Evolutionary conservation across 1,140 invertebrate genomes (phyloP).

Genomic region (Stegodyphus dumicola): DNA sequence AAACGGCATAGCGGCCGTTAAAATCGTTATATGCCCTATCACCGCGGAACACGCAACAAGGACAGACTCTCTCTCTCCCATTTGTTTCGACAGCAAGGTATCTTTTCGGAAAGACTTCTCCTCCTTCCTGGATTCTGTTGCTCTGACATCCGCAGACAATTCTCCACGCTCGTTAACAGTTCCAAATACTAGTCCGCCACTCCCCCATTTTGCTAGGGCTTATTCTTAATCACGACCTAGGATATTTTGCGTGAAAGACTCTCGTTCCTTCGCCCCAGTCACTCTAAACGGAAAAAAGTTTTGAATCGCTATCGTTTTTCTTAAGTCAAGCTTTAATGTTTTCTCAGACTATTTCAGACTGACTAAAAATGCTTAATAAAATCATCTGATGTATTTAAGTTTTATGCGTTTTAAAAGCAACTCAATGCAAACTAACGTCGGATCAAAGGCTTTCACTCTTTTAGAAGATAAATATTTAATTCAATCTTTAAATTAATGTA

Average conservation of each 20-base stretch:
- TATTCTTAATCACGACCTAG: slow-evolving; percentile 9
- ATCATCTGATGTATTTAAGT: too few relatives aligned
- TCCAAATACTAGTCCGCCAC: neutral
- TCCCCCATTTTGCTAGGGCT: neutral
- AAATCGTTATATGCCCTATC: slow-evolving; percentile 5
- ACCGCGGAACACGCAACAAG: neutral
- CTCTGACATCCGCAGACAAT: neutral
- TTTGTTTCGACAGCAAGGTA: slow-evolving; percentile 9
- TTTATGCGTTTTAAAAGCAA: too few relatives aligned
- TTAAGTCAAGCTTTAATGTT: too few relatives aligned
- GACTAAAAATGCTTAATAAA: too few relatives aligned
- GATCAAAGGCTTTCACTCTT: too few relatives aligned
- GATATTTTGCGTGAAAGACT: neutral
- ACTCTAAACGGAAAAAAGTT: slow-evolving; percentile 10
- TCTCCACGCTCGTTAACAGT: slow-evolving; percentile 18
- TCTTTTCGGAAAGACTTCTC: neutral
- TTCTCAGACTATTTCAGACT: too few relatives aligned
- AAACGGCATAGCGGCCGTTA: slow-evolving; percentile 16
- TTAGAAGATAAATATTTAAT: too few relatives aligned
- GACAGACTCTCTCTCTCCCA: neutral
- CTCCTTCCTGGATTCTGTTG: neutral
- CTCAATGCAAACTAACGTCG: too few relatives aligned
- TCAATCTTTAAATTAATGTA: too few relatives aligned
- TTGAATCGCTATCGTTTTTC: neutral
- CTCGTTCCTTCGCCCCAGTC: neutral